Base-by-base conservation (phyloP, 1,140 invertebrate genomes). In the Drosophila simulans region DNA sequence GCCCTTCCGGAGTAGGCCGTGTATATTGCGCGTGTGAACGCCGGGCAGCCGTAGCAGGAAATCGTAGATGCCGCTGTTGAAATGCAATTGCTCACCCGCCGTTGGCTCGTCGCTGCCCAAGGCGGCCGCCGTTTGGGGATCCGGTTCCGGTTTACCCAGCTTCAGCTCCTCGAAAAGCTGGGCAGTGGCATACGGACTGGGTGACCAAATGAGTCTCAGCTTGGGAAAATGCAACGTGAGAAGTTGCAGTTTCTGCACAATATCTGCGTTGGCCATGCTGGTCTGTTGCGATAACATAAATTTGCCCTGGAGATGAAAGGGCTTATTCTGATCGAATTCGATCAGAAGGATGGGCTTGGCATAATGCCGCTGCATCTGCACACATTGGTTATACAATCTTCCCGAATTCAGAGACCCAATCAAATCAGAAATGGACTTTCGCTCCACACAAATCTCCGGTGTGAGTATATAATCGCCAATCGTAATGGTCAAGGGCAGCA, bases 401-500 rank as follows among this genome's bases (percentile, higher is more conserved):
- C 99, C 99, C 63, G 96, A 97, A 92, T 98, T 97, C 13, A 99
- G 93, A 0, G 98, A 99, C 13, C 98, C 98, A 92, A 99, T 98
- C 59, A 99, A 93, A 95, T 99, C 99, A 31, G 97, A 98, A 25
- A 99, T 95, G 63, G 98, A 99, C 93, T 99, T 99, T 5, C 99
- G 94, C 93, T 99, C 99, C 4, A 99, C 95, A 89, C 97, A 98
- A 79, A 99, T 97, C 25, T 99, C 98, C 0, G 98, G 97, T 0
- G 98, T 98, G 2, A 99, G 93, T 80, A 99, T 98, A 91, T 99
- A 99, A 93, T 99, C 99, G 1, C 98, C 98, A 51, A 99, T 95
- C 70, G 96, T 94, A 46, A 99, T 95, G 2, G 97, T 98, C 0
- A 98, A 93, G 2, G 99, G 98, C 90, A 98, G 95, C 64, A 99